Evolutionary conservation across 2,888 invertebrate species (phyloP).

Genomic region (Kuschelorhynchus macadamiae): DNA sequence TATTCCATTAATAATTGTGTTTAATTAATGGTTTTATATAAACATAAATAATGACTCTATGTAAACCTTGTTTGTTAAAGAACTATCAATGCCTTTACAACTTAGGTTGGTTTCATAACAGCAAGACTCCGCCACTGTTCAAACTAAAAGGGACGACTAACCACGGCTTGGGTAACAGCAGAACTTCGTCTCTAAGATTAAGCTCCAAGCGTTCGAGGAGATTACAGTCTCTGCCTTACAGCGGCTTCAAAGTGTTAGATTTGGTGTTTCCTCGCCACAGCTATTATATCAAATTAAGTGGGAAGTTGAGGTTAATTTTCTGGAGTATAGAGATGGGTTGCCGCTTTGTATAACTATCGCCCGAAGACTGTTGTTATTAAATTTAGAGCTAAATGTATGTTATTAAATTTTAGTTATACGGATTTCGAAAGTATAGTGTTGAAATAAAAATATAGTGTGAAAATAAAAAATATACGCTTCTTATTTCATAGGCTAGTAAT

Average conservation of each 20-base stretch:
- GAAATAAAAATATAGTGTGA: no score
- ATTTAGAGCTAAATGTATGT: no score
- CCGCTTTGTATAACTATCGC: slow-evolving; percentile 4
- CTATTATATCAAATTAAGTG: slow-evolving; percentile 50
- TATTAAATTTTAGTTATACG: no score
- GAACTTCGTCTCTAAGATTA: slow-evolving; percentile 61
- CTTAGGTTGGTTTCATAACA: no score
- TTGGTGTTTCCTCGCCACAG: slow-evolving; percentile 48
- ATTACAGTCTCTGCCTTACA: slow-evolving; percentile 56
- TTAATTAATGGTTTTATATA: no score
- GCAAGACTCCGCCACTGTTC: slow-evolving; percentile 12
- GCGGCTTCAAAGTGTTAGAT: slow-evolving; percentile 45
- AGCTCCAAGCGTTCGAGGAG: slow-evolving; percentile 59
- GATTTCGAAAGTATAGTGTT: no score
- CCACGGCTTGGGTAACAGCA: slow-evolving; percentile 38
- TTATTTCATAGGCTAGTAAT: no score
- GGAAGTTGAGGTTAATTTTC: slow-evolving; percentile 52
- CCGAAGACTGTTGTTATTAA: neutral
- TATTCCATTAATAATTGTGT: no score
- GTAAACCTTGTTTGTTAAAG: no score
- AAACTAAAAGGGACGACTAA: slow-evolving; percentile 41
- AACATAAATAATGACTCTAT: no score
- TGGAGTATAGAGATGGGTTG: neutral
- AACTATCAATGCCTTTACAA: no score
- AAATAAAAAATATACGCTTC: no score